These are phyloP conservation scores for Oncopodura yosiiana DNA, from an alignment of 1,140 invertebrate genomes.

Conservation along the genomic window DNA sequence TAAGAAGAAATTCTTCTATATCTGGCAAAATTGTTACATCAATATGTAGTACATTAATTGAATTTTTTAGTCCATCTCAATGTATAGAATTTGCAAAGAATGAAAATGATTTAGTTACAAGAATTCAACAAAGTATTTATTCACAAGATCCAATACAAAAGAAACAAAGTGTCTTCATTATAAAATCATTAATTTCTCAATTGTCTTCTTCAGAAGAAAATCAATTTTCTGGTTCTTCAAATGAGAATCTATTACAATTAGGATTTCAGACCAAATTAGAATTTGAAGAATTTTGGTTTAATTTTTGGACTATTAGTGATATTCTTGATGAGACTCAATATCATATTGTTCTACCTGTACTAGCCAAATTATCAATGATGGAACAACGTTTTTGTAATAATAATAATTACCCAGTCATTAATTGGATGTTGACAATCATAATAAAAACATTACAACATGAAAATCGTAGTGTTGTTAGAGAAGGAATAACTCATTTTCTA, in stretches of 20 bases:
- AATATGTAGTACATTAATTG: too few species aligned
- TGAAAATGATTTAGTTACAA: background rate
- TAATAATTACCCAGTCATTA: background rate
- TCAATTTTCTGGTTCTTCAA: background rate
- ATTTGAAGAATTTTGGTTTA: slow-evolving; percentile 31
- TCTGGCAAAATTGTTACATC: too few species aligned
- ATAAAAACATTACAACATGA: slow-evolving; percentile 24
- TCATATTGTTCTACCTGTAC: slow-evolving; percentile 36
- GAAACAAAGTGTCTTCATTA: too few species aligned
- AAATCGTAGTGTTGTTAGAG: slow-evolving; percentile 20
- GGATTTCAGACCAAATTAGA: background rate
- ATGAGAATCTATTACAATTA: background rate
- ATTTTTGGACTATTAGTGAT: slow-evolving; percentile 36
- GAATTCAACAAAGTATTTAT: too few species aligned
- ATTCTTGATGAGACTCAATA: slow-evolving; percentile 38
- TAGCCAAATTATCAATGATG: slow-evolving; percentile 30
- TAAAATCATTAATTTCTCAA: too few species aligned
- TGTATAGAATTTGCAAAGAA: background rate
- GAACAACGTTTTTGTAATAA: too few species aligned
- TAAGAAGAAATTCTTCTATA: too few species aligned
- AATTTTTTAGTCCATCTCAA: too few species aligned
- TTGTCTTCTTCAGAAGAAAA: too few species aligned
- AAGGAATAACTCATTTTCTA: slow-evolving; percentile 14
- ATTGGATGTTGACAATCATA: slow-evolving; percentile 18
- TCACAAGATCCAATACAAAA: too few species aligned